Conservation (phyloP, 1,140 invertebrate species). For the Armadillidium nasatum region DNA sequence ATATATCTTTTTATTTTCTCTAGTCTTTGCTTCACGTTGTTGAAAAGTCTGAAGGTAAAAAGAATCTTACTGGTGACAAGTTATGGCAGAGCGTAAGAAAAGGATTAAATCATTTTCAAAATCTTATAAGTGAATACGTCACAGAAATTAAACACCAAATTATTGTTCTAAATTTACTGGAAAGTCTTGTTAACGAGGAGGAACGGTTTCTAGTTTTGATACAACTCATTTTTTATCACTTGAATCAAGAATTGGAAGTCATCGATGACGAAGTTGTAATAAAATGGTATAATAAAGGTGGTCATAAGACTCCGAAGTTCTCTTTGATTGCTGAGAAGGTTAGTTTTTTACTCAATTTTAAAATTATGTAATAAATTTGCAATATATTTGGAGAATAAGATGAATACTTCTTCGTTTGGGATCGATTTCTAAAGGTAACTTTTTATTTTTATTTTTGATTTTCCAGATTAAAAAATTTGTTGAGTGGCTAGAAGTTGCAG, state of each 20-base stretch:
- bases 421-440: too few relatives aligned
- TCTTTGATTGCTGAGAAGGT: background rate
- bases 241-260: background rate
- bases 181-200: background rate
- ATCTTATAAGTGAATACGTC: background rate
- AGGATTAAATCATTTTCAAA: background rate
- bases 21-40: background rate
- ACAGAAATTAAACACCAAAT: background rate
- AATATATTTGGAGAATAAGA: too few relatives aligned
- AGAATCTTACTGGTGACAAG: background rate
- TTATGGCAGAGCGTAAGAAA: background rate
- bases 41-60: background rate
- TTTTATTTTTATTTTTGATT: too few relatives aligned
- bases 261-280: background rate
- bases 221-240: background rate
- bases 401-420: too few relatives aligned
- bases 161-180: background rate
- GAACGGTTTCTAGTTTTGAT: background rate
- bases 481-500: too few relatives aligned
- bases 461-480: too few relatives aligned
- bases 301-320: background rate
- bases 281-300: background rate
- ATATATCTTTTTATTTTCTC: background rate
- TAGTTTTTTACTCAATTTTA: background rate
- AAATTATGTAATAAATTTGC: too few relatives aligned